Evolutionary conservation across 92 coral and sea anemone species (phyloP).

Genomic region (Hydrozoanthus gracilis): DNA sequence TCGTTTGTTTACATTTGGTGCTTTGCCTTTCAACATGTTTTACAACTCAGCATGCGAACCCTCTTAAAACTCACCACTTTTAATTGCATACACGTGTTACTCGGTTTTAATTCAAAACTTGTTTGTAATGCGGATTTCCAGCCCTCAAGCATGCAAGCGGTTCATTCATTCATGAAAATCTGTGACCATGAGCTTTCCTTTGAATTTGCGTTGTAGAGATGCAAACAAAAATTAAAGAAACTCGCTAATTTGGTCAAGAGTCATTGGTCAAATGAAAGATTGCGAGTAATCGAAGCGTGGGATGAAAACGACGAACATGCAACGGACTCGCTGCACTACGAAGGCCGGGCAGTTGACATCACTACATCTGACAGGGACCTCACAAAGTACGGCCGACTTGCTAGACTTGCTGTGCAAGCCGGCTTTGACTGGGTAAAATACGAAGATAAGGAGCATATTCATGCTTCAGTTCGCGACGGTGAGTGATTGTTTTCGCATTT

Average conservation of each 20-base stretch:
- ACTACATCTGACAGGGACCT: constrained; percentile 86
- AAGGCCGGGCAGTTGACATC: constrained; percentile 99
- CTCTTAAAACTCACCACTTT: constrained; percentile 32
- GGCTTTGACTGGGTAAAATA: constrained; percentile 97
- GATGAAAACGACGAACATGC: constrained; percentile 81
- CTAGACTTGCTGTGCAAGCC: constrained; percentile 89
- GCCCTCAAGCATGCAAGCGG: constrained; percentile 63
- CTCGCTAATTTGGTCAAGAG: constrained; percentile 76
- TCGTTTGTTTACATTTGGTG: constrained; percentile 80
- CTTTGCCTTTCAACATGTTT: constrained; percentile 83
- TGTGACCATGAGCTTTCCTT: constrained; percentile 43
- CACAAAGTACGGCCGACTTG: constrained; percentile 83
- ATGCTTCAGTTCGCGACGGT: constrained; percentile 98
- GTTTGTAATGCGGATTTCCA: constrained; percentile 73
- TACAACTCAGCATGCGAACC: constrained; percentile 70
- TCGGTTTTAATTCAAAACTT: constrained; percentile 56
- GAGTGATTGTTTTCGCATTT: constrained; percentile 37
- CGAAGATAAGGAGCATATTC: constrained; percentile 73
- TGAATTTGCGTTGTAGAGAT: constrained; percentile 71
- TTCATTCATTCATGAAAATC: constrained; percentile 63
- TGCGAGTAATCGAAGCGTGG: constrained; percentile 97
- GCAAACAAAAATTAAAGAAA: constrained; percentile 84
- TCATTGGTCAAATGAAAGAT: constrained; percentile 79
- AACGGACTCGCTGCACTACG: constrained; percentile 86
- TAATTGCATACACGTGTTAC: constrained; percentile 52